Percentiles rank a stretch among this genome's conserved stretches.
These are phyloP conservation scores for Athalia cordata DNA, from an alignment of 2,888 invertebrate species.

Conservation along the genomic window DNA sequence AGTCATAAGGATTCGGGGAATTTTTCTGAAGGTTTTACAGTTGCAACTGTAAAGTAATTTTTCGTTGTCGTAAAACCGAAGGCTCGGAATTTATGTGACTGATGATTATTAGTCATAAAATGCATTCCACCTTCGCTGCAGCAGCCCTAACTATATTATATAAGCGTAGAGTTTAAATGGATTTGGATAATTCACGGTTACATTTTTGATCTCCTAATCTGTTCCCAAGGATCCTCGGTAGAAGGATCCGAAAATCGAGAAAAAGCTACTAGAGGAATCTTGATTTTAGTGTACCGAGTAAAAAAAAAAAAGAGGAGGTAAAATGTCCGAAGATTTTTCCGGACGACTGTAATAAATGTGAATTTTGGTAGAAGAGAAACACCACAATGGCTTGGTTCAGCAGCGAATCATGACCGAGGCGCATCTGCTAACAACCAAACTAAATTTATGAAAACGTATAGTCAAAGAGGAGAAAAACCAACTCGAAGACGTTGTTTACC, in stretches of 20 bases:
- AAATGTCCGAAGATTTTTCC: background rate
- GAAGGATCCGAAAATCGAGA: background rate
- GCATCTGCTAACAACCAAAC: conserved; percentile 65
- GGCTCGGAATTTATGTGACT: conserved; percentile 56
- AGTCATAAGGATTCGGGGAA: conserved; percentile 10
- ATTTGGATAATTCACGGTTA: conserved; percentile 1
- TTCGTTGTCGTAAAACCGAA: conserved; percentile 57
- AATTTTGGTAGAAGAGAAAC: background rate
- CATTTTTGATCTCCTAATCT: conserved; percentile 42
- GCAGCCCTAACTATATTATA: background rate
- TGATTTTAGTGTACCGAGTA: no score
- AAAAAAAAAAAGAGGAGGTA: no score
- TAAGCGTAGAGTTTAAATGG: conserved; percentile 16
- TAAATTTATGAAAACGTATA: conserved; percentile 55
- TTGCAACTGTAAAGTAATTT: conserved; percentile 62
- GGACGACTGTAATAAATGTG: background rate
- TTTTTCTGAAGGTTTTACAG: conserved; percentile 53
- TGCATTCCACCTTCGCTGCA: conserved; percentile 27
- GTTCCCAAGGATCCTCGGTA: conserved; percentile 51
- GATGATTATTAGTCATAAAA: conserved; percentile 56
- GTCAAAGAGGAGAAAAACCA: conserved; percentile 46
- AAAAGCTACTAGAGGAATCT: no score
- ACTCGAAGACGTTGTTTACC: conserved; percentile 56
- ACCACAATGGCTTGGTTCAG: background rate
- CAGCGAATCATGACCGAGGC: conserved; percentile 66